Percentiles rank a stretch among this genome's conserved stretches.
Conservation (phyloP, 1,140 invertebrate genomes). For the Papilio glaucus region DNA sequence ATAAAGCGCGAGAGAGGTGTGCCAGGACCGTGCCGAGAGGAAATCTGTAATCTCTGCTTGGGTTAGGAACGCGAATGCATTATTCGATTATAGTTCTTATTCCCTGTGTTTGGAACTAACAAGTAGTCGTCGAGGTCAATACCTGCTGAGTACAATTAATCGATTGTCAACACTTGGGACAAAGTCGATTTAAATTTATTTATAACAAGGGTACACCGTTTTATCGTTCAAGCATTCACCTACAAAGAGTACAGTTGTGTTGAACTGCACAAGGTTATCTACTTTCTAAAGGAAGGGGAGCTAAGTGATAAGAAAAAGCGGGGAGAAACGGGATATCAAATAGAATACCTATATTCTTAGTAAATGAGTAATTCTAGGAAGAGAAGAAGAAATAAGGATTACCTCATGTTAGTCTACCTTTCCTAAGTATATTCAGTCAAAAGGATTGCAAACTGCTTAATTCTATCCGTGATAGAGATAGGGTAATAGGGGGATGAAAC, state of each 20-base stretch:
- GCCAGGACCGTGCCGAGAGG: no score
- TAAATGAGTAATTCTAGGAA: no score
- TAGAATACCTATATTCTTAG: not conserved
- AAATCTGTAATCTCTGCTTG: not conserved
- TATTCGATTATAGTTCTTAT: not conserved
- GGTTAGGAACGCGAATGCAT: no score
- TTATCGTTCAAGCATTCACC: not conserved
- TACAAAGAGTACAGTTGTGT: slow-evolving; percentile 17
- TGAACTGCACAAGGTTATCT: slow-evolving; percentile 22
- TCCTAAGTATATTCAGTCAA: no score
- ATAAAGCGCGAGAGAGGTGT: no score
- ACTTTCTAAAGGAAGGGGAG: slow-evolving; percentile 9
- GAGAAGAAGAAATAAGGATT: no score
- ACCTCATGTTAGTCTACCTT: no score
- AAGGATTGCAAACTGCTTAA: no score
- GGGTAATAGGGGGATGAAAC: no score
- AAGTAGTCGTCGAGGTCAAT: not conserved
- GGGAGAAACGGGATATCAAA: not conserved
- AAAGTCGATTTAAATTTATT: slow-evolving; percentile 13
- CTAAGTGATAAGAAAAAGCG: slow-evolving; percentile 5
- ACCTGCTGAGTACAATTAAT: not conserved
- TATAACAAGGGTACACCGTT: not conserved
- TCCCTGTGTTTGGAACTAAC: not conserved
- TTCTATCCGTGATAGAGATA: no score
- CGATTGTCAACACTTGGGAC: not conserved